Evolutionary conservation across 2,797 vertebrate species (phyloP).

Genomic region (Antrozous pallidus): DNA sequence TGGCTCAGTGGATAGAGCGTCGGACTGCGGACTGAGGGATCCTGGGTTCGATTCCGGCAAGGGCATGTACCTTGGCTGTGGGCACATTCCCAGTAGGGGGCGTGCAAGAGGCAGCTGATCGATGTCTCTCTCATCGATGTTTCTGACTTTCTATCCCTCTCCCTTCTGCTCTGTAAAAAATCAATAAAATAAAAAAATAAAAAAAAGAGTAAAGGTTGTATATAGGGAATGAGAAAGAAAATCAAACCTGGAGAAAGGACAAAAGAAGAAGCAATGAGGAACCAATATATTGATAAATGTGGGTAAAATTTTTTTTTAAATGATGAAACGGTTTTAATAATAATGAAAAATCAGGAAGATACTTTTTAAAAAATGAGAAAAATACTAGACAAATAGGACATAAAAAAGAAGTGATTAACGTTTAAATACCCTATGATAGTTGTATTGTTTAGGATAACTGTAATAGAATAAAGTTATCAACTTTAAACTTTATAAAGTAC

Average conservation of each 20-base stretch:
- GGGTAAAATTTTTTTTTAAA: too few species aligned
- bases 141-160: too few species aligned
- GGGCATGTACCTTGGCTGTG: too few species aligned
- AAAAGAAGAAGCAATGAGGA: not conserved
- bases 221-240: not conserved
- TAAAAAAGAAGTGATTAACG: not conserved
- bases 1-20: too few species aligned
- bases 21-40: too few species aligned
- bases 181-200: too few species aligned
- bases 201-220: not conserved
- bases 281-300: not conserved
- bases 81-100: too few species aligned
- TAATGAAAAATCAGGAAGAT: not conserved
- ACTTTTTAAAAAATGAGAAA: not conserved
- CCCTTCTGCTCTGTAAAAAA: too few species aligned
- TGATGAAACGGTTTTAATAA: not conserved
- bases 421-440: not conserved
- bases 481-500: not conserved
- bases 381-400: not conserved
- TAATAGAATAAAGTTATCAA: not conserved
- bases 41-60: too few species aligned
- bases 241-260: not conserved
- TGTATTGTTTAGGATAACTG: not conserved
- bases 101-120: too few species aligned
- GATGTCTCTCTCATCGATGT: too few species aligned